Percentiles rank a stretch among this genome's conserved stretches.
phyloP scores from a whole-genome alignment of 2,888 invertebrate species.

The Patella ulyssiponensis region DNA sequence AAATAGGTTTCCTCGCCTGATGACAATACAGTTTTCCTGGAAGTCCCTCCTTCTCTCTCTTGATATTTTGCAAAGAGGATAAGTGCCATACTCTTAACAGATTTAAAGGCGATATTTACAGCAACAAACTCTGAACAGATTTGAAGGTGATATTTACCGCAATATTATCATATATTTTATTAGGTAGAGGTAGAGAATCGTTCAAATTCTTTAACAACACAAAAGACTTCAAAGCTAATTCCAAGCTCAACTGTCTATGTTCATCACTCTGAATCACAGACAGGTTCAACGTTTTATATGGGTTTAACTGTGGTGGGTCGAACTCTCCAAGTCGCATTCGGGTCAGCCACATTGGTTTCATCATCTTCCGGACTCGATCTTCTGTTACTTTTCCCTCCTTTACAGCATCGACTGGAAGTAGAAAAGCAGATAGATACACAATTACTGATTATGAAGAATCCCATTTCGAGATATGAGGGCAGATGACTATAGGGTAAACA shows the following conservation, averaged over 20 bases:
- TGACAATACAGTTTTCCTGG: too few species aligned
- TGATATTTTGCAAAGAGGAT: too few species aligned
- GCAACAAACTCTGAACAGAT: too few species aligned
- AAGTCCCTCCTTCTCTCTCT: too few species aligned
- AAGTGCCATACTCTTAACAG: too few species aligned
- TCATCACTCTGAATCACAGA: conserved; percentile 44
- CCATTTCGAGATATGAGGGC: too few species aligned
- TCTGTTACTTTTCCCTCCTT: conserved; percentile 38
- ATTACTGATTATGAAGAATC: too few species aligned
- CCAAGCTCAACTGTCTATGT: conserved; percentile 43
- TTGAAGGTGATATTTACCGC: too few species aligned
- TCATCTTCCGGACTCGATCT: conserved; percentile 23
- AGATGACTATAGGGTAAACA: too few species aligned
- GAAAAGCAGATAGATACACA: not conserved
- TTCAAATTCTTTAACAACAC: conserved; percentile 53
- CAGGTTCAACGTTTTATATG: conserved; percentile 42
- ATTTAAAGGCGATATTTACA: too few species aligned
- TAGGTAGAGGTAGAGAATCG: conserved; percentile 33
- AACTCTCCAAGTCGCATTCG: conserved; percentile 43
- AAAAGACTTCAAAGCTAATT: conserved; percentile 47
- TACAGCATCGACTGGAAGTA: conserved; percentile 44
- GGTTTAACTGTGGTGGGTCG: conserved; percentile 48
- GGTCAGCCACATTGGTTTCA: conserved; percentile 35
- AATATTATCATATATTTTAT: too few species aligned
- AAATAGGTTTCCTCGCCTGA: too few species aligned